phyloP scores from a whole-genome alignment of 1,140 invertebrate genomes.

The Rhopalosiphum maidis region DNA sequence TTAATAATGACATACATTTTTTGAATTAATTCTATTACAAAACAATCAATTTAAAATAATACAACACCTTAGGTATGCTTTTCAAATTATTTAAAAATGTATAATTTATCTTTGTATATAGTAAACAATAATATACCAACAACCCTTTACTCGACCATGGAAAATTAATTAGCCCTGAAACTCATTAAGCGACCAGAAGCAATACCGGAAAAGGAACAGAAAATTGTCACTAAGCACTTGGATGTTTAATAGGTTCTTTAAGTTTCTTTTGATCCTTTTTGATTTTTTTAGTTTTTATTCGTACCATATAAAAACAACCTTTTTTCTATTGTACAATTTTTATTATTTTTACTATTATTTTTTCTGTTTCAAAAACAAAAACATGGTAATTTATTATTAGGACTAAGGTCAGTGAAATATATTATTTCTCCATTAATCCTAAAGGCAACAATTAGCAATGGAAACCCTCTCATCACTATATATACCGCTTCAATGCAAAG shows the following conservation, averaged over 20 bases:
- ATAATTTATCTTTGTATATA: not conserved
- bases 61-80: not conserved
- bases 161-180: constrained; percentile 50
- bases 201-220: constrained; percentile 16
- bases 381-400: constrained; percentile 51
- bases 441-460: constrained; percentile 29
- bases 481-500: not conserved
- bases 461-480: not conserved
- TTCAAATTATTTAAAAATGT: not conserved
- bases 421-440: constrained; percentile 45
- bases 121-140: not conserved
- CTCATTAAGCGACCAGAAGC: constrained; percentile 25
- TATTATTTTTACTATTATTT: not conserved
- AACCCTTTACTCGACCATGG: not conserved
- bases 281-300: constrained; percentile 19
- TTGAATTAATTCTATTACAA: not conserved
- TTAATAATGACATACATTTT: not conserved
- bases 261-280: constrained; percentile 31
- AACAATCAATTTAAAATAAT: not conserved
- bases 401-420: not conserved
- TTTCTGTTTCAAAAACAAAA: constrained; percentile 36
- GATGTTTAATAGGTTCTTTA: constrained; percentile 34
- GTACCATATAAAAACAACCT: not conserved
- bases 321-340: not conserved
- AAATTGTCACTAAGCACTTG: constrained; percentile 40